These are phyloP conservation scores for Megalurothrips usitatus DNA, from an alignment of 2,888 invertebrate genomes.

Conservation along the genomic window DNA sequence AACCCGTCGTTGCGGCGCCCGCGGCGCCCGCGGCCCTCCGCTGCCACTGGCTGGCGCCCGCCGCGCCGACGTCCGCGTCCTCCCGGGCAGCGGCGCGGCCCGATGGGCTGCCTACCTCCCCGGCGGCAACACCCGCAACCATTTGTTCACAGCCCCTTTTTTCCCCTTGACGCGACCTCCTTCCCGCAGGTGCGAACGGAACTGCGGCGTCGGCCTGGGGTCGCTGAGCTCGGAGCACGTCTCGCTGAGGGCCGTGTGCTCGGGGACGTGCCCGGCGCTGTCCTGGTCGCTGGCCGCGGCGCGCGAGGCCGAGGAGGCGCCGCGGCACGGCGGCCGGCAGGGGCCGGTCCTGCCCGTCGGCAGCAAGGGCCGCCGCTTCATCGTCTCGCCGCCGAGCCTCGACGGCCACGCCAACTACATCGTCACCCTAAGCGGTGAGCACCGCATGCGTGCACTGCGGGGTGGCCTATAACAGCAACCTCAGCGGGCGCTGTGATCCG, in stretches of 20 bases:
- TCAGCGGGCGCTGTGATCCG: no score
- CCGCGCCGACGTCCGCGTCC: no score
- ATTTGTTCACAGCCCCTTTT: neutral
- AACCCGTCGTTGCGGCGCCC: no score
- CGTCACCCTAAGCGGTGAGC: neutral
- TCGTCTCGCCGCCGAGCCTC: neutral
- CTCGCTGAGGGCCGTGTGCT: neutral
- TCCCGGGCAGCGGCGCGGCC: neutral
- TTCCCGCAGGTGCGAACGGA: slow-evolving; percentile 8
- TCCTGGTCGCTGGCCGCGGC: neutral
- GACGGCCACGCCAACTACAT: neutral
- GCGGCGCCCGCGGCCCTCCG: no score
- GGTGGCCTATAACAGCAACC: no score
- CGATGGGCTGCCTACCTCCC: neutral
- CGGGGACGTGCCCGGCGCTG: neutral
- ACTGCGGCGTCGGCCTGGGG: neutral
- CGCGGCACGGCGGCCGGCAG: neutral
- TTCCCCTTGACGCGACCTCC: no score
- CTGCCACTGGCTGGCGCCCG: no score
- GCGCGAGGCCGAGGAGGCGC: neutral
- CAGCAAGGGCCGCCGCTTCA: neutral
- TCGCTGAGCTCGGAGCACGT: slow-evolving; percentile 1
- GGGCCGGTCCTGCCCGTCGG: neutral
- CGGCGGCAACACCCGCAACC: neutral
- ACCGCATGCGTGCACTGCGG: no score